phyloP scores from a whole-genome alignment of 2,888 invertebrate genomes.

The Protophormia terraenovae region DNA sequence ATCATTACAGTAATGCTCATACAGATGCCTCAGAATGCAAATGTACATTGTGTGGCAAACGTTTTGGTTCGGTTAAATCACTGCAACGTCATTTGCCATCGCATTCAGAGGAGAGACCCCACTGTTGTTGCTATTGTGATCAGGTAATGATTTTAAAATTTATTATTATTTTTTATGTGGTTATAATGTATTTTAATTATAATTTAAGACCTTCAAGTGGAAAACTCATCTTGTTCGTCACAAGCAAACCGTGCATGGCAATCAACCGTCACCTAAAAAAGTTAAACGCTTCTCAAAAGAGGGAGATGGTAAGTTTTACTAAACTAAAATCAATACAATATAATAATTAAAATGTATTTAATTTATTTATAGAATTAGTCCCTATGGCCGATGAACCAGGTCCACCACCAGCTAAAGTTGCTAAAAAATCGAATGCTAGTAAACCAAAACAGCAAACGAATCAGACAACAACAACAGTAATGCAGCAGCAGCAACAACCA shows the following conservation, averaged over 20 bases:
- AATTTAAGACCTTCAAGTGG: conserved; percentile 79
- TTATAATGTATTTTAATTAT: too few relatives aligned
- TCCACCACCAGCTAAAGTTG: conserved; percentile 79
- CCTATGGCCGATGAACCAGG: conserved; percentile 79
- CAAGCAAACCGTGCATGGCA: conserved; percentile 80
- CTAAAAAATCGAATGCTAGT: conserved; percentile 78
- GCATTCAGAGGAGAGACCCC: conserved; percentile 81
- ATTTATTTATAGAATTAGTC: conserved; percentile 73
- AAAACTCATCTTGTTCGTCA: conserved; percentile 81
- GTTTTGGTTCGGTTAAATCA: conserved; percentile 80
- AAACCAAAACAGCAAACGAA: conserved; percentile 77
- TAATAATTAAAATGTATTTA: not conserved
- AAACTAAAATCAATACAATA: not conserved
- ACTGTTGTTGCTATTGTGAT: conserved; percentile 80
- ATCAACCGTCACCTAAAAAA: conserved; percentile 79
- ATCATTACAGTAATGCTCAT: conserved; percentile 80
- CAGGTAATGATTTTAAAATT: conserved; percentile 72
- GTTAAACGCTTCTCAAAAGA: conserved; percentile 79
- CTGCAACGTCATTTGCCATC: conserved; percentile 80
- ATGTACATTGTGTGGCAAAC: conserved; percentile 80
- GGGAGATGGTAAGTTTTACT: conserved; percentile 77
- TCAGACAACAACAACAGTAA: conserved; percentile 55
- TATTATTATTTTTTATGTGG: not conserved
- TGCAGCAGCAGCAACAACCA: conserved; percentile 69
- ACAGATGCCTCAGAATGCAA: conserved; percentile 80